Conservation (phyloP, 2,113 vertebrate species). For the Caranx melampygus region DNA sequence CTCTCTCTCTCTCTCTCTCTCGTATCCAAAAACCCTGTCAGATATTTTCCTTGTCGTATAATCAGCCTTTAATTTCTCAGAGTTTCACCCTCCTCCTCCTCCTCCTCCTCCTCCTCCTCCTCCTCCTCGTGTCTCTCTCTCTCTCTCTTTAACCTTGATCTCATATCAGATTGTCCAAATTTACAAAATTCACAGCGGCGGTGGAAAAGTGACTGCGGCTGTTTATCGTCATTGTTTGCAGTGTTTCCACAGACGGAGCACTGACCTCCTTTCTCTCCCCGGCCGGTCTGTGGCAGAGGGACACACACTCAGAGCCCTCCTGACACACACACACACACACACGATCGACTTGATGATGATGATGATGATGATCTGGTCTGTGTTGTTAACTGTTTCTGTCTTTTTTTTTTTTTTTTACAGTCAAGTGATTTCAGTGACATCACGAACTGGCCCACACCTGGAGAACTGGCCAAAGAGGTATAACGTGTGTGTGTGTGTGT, state of each 20-base stretch:
- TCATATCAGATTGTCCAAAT: conserved; percentile 54
- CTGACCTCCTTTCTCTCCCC: conserved; percentile 52
- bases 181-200: background rate
- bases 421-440: conserved; percentile 93
- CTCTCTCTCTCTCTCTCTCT: background rate
- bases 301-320: background rate
- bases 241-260: conserved; percentile 36
- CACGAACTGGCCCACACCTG: conserved; percentile 95
- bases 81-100: background rate
- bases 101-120: too few relatives aligned
- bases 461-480: conserved; percentile 94
- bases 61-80: background rate
- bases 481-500: conserved; percentile 40
- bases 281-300: conserved; percentile 2
- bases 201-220: conserved; percentile 1
- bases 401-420: conserved; percentile 75
- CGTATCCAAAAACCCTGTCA: background rate
- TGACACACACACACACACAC: background rate
- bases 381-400: background rate
- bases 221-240: conserved; percentile 60
- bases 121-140: too few relatives aligned
- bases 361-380: too few relatives aligned
- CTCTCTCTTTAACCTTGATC: conserved; percentile 46
- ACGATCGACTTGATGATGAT: too few relatives aligned
- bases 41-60: background rate